phyloP scores from a whole-genome alignment of 2,888 invertebrate genomes.

The Pollenia griseotomentosa region DNA sequence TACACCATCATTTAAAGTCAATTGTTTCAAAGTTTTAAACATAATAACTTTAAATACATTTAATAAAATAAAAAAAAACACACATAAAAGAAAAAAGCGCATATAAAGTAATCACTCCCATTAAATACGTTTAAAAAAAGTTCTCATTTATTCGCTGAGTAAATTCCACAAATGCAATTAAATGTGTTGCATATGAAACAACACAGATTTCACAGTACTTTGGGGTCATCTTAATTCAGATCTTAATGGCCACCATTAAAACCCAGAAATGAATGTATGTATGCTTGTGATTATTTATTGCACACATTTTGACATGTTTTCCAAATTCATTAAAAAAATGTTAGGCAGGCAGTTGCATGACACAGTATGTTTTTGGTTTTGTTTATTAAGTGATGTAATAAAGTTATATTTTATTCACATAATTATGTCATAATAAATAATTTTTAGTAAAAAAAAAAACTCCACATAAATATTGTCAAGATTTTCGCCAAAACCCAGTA shows the following conservation, averaged over 20 bases:
- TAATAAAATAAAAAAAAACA: background rate
- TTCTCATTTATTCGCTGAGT: conserved; percentile 8
- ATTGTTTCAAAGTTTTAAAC: background rate
- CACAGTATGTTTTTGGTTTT: background rate
- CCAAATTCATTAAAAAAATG: background rate
- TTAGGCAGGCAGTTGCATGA: background rate
- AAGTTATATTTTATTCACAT: conserved; percentile 47
- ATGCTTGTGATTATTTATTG: conserved; percentile 11
- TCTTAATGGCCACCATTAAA: conserved; percentile 51
- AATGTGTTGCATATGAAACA: conserved; percentile 19
- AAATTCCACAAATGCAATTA: background rate
- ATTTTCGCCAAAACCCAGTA: background rate
- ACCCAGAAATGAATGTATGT: conserved; percentile 9
- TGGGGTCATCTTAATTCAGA: background rate
- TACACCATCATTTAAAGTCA: background rate
- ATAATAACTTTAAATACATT: background rate
- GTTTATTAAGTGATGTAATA: conserved; percentile 7
- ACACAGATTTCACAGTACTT: conserved; percentile 6
- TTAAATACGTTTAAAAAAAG: conserved; percentile 4
- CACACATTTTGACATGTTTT: background rate
- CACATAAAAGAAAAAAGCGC: conserved; percentile 1
- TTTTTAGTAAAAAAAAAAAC: conserved; percentile 2
- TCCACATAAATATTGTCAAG: background rate
- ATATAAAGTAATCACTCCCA: conserved; percentile 19
- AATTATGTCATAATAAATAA: conserved; percentile 53